Evolutionary conservation across 2,113 vertebrate species (phyloP).

Genomic region (Bostrychus sinensis): DNA sequence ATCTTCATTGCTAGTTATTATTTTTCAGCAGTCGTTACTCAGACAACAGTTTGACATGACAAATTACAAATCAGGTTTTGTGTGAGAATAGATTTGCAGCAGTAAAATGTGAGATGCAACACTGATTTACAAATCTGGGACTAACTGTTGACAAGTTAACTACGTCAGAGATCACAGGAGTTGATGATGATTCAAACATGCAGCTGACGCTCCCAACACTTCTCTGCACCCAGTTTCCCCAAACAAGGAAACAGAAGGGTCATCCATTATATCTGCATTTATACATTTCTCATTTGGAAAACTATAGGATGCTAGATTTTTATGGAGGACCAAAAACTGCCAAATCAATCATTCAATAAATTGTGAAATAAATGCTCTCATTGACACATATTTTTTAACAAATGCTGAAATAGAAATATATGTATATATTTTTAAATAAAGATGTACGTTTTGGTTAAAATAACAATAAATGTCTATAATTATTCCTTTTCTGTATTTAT

Average conservation of each 20-base stretch:
- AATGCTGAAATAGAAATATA: too few species aligned
- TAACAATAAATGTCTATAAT: too few species aligned
- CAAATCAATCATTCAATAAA: too few species aligned
- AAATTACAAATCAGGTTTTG: not conserved
- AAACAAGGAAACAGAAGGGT: not conserved
- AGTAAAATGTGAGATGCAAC: not conserved
- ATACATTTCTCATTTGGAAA: not conserved
- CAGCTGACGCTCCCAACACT: not conserved
- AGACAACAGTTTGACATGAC: slow-evolving; percentile 31
- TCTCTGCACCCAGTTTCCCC: too few species aligned
- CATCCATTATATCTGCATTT: not conserved
- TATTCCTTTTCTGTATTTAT: too few species aligned
- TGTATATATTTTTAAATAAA: too few species aligned
- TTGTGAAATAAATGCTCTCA: too few species aligned
- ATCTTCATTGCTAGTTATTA: too few species aligned
- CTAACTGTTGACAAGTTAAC: not conserved
- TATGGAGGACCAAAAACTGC: too few species aligned
- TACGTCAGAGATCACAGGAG: not conserved
- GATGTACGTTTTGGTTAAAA: too few species aligned
- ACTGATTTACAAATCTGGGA: not conserved
- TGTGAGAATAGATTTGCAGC: not conserved
- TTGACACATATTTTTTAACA: too few species aligned
- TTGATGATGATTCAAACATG: not conserved
- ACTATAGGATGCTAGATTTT: not conserved
- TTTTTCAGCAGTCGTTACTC: slow-evolving; percentile 4